Evolutionary conservation across 2,888 invertebrate genomes (phyloP).

Genomic region (Reticulitermes lucifugus): DNA sequence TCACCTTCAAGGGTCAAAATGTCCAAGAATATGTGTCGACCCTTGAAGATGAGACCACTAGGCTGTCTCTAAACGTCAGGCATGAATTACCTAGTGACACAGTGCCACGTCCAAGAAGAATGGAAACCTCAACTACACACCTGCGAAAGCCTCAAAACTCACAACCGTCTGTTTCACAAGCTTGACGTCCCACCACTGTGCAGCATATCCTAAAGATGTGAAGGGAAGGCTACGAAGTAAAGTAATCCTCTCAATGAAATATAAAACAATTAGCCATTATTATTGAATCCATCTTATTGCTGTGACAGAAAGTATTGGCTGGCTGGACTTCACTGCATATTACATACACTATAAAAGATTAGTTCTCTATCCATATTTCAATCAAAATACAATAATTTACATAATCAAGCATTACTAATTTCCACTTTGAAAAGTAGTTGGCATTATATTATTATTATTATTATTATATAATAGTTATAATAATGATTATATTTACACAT

Average conservation of each 20-base stretch:
- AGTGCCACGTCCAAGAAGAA: neutral
- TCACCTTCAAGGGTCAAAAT: no score
- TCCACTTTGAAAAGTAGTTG: slow-evolving; percentile 27
- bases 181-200: no score
- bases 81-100: no score
- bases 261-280: slow-evolving; percentile 26
- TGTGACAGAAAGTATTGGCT: slow-evolving; percentile 19
- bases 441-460: slow-evolving; percentile 21
- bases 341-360: slow-evolving; percentile 33
- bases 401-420: slow-evolving; percentile 34
- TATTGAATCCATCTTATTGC: slow-evolving; percentile 42
- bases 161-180: no score
- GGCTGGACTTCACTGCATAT: slow-evolving; percentile 35
- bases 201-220: no score
- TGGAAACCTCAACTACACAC: no score
- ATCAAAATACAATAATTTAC: slow-evolving; percentile 40
- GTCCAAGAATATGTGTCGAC: no score
- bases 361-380: neutral
- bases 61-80: no score
- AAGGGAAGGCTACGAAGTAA: no score
- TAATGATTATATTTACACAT: slow-evolving; percentile 34
- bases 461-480: slow-evolving; percentile 21
- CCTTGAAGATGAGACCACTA: no score
- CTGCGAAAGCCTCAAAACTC: no score
- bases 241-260: neutral